Evolutionary conservation across 2,113 vertebrate genomes (phyloP), one percentile per base, ranked within the genome.

Genomic region (Clarias batrachus): DNA sequence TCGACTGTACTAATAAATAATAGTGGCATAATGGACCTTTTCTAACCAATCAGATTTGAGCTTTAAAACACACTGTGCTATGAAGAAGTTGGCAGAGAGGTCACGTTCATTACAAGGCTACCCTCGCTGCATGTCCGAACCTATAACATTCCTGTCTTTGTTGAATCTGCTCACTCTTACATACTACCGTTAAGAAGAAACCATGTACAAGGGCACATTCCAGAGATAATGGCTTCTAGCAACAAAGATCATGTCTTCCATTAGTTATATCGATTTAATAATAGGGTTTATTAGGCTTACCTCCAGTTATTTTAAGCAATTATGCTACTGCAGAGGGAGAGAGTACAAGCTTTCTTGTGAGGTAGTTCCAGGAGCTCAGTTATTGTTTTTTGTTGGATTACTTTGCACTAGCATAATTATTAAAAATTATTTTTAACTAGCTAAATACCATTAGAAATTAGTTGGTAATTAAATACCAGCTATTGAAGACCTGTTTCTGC

Each of bases 141-240:
- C 54, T 41, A 85, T 63, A 25, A 25, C 71, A 77, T 77, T 85
- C 83, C 83, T 63, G 57, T 27, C 84, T 78, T 78, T 83, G 54
- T 57, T 56, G 59, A 71, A 65, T 77, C 59, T 41, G 83, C 48
- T 21, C 25, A 52, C 14, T 27, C 7, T 65, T 48, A 12, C 59
- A 21, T 54, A 66, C 52, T 11, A 10, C 41, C 23, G 23, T 77
- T 21, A 1, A 27, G 60, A 76, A n/a, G n/a, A 27, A 77, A 76
- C 25, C 37, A 41, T 63, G 70, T 63, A 25, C 73, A 78, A 85
- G 41, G 59, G 73, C n/a, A 78, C 59, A 85, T 85, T 78, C 84
- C 84, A 85, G 41, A 77, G 63, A 17, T 71, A 23, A 78, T 33
- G 37, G 41, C 60, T 77, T 74, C 59, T 52, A 74, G 57, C 73